A percentile compares a stretch with the other conserved stretches of the same genome.
Evolutionary conservation across 2,888 invertebrate genomes (phyloP).

Genomic region (Lottia gigantea): DNA sequence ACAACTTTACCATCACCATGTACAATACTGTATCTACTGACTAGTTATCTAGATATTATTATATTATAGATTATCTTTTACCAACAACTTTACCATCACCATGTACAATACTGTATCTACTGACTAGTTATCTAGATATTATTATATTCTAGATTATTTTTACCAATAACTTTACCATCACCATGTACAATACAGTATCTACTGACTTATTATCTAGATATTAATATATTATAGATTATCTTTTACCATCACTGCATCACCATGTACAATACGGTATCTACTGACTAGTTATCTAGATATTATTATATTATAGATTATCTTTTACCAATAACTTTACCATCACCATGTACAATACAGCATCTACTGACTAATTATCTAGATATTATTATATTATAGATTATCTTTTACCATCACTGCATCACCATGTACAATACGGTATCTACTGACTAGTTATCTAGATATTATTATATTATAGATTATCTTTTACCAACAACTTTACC

Average conservation of each 20-base stretch:
- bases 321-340: conserved; percentile 51
- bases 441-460: too few relatives aligned
- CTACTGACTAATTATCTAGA: conserved; percentile 89
- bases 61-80: too few relatives aligned
- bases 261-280: conserved; percentile 34
- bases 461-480: conserved; percentile 39
- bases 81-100: too few relatives aligned
- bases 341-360: conserved; percentile 74
- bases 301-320: conserved; percentile 43
- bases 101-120: conserved; percentile 1
- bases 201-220: conserved; percentile 87
- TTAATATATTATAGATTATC: conserved; percentile 52
- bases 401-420: conserved; percentile 50
- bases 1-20: too few relatives aligned
- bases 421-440: conserved; percentile 39
- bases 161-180: conserved; percentile 52
- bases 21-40: neutral
- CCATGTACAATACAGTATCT: conserved; percentile 76
- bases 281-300: too few relatives aligned
- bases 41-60: too few relatives aligned
- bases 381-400: conserved; percentile 61
- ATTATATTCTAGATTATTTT: conserved; percentile 10
- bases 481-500: conserved; percentile 54
- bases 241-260: conserved; percentile 51
- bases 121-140: too few relatives aligned